Conservation (phyloP, 2,888 invertebrate species). For the Rhagium mordax region DNA sequence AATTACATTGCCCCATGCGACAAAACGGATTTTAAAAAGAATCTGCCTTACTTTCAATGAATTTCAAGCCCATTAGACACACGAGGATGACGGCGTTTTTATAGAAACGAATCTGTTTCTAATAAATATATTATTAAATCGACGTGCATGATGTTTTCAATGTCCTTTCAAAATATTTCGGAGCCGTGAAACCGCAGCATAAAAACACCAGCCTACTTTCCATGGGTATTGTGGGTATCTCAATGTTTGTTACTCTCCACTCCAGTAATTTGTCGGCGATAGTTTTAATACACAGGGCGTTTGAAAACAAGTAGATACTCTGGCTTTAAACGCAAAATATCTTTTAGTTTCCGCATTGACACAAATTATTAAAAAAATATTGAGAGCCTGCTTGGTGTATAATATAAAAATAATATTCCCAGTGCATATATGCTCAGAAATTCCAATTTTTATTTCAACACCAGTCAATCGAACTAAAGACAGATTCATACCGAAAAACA, state of each 20-base stretch:
- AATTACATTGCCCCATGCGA: too few species aligned
- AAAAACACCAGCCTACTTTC: slow-evolving; percentile 6
- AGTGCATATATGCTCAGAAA: too few species aligned
- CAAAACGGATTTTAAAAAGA: background rate
- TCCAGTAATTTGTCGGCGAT: too few species aligned
- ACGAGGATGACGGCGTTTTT: slow-evolving; percentile 37
- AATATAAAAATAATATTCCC: too few species aligned
- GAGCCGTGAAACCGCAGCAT: slow-evolving; percentile 37
- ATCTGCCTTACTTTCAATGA: slow-evolving; percentile 26
- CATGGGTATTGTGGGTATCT: background rate
- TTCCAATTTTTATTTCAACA: background rate
- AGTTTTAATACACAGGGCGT: too few species aligned
- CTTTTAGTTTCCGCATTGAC: too few species aligned
- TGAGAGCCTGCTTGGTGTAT: too few species aligned
- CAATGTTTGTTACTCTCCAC: too few species aligned
- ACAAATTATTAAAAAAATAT: too few species aligned
- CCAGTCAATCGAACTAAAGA: background rate
- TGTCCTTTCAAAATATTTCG: slow-evolving; percentile 16
- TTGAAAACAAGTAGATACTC: too few species aligned
- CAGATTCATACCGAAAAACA: background rate
- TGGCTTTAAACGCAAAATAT: too few species aligned
- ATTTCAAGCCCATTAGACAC: slow-evolving; percentile 34
- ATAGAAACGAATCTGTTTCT: slow-evolving; percentile 17
- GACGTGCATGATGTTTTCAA: background rate
- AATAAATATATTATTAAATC: slow-evolving; percentile 35